phyloP scores from a whole-genome alignment of 2,113 vertebrate species.

The Pituophis catenifer region DNA sequence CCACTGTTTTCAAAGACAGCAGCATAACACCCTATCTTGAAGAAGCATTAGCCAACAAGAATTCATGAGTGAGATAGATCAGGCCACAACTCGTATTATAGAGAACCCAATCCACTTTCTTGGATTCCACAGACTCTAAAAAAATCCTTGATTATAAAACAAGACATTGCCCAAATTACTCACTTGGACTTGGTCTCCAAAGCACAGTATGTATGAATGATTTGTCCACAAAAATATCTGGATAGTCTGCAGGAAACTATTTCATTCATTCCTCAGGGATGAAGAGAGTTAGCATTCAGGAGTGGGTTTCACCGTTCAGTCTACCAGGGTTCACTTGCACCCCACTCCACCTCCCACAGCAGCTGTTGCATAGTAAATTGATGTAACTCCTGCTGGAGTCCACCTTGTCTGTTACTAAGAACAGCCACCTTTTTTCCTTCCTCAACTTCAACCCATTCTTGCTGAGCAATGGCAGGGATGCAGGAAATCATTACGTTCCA shows the following conservation, averaged over 20 bases:
- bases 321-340: neutral
- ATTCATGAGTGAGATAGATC: neutral
- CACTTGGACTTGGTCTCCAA: neutral
- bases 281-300: neutral
- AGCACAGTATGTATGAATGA: neutral
- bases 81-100: neutral
- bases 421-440: neutral
- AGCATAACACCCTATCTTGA: neutral
- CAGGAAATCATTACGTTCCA: neutral
- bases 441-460: neutral
- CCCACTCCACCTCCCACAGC: neutral
- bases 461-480: neutral
- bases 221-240: neutral
- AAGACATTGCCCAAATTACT: neutral
- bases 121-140: neutral
- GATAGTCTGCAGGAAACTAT: neutral
- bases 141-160: neutral
- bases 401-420: neutral
- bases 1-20: neutral
- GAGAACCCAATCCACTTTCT: neutral
- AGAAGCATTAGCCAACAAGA: neutral
- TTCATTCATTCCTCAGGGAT: neutral
- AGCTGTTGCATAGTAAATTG: neutral
- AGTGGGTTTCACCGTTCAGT: neutral
- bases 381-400: neutral